Base-by-base conservation (phyloP, 2,113 vertebrate species). In the Xenus cinereus region DNA sequence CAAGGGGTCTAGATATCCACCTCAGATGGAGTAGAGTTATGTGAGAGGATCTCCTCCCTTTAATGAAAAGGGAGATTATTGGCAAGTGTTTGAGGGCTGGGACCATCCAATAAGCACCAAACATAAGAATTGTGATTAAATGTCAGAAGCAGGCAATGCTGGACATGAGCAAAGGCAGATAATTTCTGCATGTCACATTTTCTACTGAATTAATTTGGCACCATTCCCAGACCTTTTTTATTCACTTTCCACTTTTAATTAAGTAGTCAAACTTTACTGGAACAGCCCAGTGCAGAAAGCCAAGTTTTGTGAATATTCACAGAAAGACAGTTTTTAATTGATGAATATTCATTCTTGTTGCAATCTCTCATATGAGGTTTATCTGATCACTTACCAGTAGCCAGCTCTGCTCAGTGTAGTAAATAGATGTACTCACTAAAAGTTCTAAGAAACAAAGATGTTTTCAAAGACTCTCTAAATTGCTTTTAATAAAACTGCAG, bases 251-350 rank as follows among this genome's bases (percentile, higher is more conserved):
- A 86, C 72, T 95, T 90, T 80, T 94, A 96, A 96, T 95, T 96
- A 94, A 96, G 95, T 43, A 95, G 82, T 97, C 93, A 96, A 96
- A 96, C 80, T 93, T 96, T 95, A 88, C 92, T 90, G 90, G 90
- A 96, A 96, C 63, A 96, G 43, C 37, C 64, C 51, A 37, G 39
- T 51, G 41, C n/a, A 81, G 60, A 75, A 84, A 93, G 93, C 94
- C 92, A 96, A 94, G 79, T 53, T 72, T 32, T 33, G 23, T 84
- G 79, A 89, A 43, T 54, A 68, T 43, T 60, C 64, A 88, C 12
- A 84, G 64, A 77, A 93, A 60, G 39, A 64, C 19, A 64, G 72
- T 24, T 84, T 87, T 95, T 64, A 85, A 84, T 79, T 79, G 66
- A 89, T 8, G 9, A 89, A 94, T 63, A 60, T 43, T 84, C 23